Conservation (phyloP, 2,113 vertebrate species). For the Chamaea fasciata region DNA sequence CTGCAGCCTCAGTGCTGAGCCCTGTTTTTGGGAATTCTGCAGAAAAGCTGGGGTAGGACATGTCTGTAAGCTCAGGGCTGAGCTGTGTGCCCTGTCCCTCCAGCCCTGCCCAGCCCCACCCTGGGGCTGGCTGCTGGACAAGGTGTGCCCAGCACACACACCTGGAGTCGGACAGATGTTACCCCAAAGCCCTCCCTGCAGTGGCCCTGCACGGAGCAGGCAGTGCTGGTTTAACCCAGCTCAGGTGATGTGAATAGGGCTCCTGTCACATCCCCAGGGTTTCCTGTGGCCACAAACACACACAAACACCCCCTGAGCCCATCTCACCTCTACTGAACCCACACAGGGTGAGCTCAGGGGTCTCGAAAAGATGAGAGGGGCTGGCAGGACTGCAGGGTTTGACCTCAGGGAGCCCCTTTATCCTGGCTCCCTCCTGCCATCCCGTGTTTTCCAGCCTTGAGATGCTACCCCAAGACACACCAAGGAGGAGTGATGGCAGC, state of each 20-base stretch:
- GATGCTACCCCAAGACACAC: background rate
- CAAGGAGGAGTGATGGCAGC: background rate
- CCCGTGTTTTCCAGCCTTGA: rapidly evolving
- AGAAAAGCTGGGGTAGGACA: background rate
- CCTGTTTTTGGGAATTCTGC: background rate
- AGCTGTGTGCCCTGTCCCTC: background rate
- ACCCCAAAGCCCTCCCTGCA: background rate
- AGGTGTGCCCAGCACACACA: background rate
- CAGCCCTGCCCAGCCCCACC: background rate
- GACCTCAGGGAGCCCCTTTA: background rate
- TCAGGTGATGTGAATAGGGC: background rate
- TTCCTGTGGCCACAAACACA: background rate
- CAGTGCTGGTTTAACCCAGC: background rate
- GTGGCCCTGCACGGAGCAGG: background rate
- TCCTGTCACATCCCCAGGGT: background rate
- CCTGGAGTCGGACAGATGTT: background rate
- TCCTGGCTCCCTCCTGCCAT: background rate
- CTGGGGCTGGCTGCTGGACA: background rate
- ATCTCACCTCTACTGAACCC: background rate
- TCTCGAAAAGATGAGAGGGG: background rate
- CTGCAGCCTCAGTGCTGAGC: background rate
- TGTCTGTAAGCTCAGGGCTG: rapidly evolving
- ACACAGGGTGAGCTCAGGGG: rapidly evolving
- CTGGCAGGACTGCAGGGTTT: background rate
- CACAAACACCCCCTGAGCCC: background rate